Base-by-base conservation (phyloP, 1,140 invertebrate species). In the Drosophila ohnishii region DNA sequence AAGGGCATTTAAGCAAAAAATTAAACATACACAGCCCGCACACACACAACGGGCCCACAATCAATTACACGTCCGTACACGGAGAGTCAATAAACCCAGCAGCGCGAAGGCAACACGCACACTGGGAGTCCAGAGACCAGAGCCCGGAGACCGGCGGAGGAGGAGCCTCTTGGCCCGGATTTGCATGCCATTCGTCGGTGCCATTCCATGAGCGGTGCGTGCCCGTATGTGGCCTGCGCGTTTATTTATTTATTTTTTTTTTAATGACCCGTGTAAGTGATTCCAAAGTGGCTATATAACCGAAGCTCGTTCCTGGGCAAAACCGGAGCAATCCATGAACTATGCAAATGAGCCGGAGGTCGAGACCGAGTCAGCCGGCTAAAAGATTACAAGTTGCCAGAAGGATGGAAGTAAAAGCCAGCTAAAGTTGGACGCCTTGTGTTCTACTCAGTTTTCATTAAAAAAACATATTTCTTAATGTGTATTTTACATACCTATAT, bases 81-180 rank as follows among this genome's bases (percentile, higher is more conserved):
- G 64, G 62, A 65, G 78, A 78, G 82, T 85, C 82, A 85, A 81
- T 76, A 86, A 86, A 86, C 83, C 79, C 66, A 19, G 39, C 22
- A 19, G 39, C 28, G 61, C 53, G 79, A 73, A 69, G 71, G 79
- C 60, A 72, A 66, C 64, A 56, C 40, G 47, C 56, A 56, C 51
- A 37, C 40, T 25, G 51, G 34, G 51, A 55, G 48, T 57, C 32
- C 42, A 22, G 32, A 19, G 48, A 28, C 47, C 14, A n/a, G 28
- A 51, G 25, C 2, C 9, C 37, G 14, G 16, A 19, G 19, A 19
- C 19, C 19, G 19, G 19, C 19, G 19, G 19, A 51, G 48, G 14
- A 22, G 34, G 22, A 50, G 13, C 28, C 44, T 37, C 32, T 62
- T 19, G 30, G 37, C 25, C 69, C 32, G 53, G 65, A 73, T 73